Evolutionary conservation across 2,888 invertebrate species (phyloP), one percentile per base, ranked within the genome.

Genomic region (Tubulanus polymorphus): DNA sequence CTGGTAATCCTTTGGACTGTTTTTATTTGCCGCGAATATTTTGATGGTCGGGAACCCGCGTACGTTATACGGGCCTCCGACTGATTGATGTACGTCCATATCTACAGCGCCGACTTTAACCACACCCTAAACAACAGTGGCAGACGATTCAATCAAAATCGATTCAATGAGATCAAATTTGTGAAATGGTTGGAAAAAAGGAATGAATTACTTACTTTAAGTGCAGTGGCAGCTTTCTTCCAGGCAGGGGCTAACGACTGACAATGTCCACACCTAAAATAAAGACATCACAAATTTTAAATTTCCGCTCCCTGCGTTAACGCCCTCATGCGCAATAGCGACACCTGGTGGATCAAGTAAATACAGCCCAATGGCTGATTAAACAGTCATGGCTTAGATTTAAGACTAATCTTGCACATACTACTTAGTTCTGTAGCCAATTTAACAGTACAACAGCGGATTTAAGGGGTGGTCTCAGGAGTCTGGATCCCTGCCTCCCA

Each of bases 21-120:
- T 84, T 79, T 94, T 94, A 76, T 91, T 87, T 0, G 84, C 82
- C 0, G 88, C 90, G 79, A 99, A 96, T 47, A 99, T 87, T 80
- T 97, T 99, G 61, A 99, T 88, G 0, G 96, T 93, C 2, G 99
- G 99, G 79, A 95, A 99, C 50, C 97, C 95, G 64, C 84, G 82
- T 32, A 99, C 88, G 41, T 87, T 87, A 81, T 86, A 97, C 69
- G 88, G 86, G 1, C 86, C 84, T 30, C 88, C 88, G 0, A 96
- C 80, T 3, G 88, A 85, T 71, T 89, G 87, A 73, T 96, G 89
- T 49, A 90, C 86, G 75, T 96, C 94, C 41, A 91, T 91, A 82
- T 99, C 88, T 0, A 99, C 87, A 5, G 92, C 92, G 49, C 94
- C 99, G 3, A 99, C 89, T 84, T 93, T 95, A 0, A 89, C 88